A percentile compares a stretch with the other conserved stretches of the same genome.
These are phyloP conservation scores for Agapetus fuscipes DNA, from an alignment of 2,888 invertebrate species.

Conservation along the genomic window DNA sequence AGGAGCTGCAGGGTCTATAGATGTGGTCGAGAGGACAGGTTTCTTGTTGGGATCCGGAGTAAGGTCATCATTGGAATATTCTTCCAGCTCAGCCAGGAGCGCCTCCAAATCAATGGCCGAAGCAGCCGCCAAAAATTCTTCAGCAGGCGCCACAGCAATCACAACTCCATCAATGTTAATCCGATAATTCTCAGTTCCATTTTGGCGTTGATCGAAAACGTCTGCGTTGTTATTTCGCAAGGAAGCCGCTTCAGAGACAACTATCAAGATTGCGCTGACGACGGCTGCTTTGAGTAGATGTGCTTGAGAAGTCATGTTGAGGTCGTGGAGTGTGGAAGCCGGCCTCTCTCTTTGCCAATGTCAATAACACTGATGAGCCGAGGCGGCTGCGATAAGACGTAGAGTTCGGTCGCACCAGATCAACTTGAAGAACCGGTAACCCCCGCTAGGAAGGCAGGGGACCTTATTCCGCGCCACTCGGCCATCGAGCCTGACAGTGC, in stretches of 20 bases:
- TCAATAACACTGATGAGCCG: slow-evolving; percentile 13
- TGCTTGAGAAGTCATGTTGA: too few species aligned
- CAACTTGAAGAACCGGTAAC: too few species aligned
- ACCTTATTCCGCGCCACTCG: too few species aligned
- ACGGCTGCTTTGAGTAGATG: not conserved
- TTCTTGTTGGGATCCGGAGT: slow-evolving; percentile 8
- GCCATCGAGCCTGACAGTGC: too few species aligned
- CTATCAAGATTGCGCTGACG: slow-evolving; percentile 17
- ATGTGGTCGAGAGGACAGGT: slow-evolving; percentile 16
- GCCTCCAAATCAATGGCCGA: slow-evolving; percentile 34
- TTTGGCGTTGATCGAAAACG: slow-evolving; percentile 66
- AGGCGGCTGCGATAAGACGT: slow-evolving; percentile 5
- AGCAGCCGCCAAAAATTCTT: slow-evolving; percentile 47
- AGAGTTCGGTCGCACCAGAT: too few species aligned
- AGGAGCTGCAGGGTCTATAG: slow-evolving; percentile 21
- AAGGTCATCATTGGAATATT: slow-evolving; percentile 29
- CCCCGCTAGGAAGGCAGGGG: too few species aligned
- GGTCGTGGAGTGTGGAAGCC: too few species aligned
- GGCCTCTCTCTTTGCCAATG: slow-evolving; percentile 12
- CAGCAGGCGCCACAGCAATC: slow-evolving; percentile 54
- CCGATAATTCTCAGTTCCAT: slow-evolving; percentile 65
- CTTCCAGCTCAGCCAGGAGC: slow-evolving; percentile 31
- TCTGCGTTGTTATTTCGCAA: slow-evolving; percentile 25
- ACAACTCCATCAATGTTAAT: slow-evolving; percentile 61
- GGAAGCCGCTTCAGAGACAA: slow-evolving; percentile 26